Base-by-base conservation (phyloP, 1,140 invertebrate species). In the Contarinia nasturtii region DNA sequence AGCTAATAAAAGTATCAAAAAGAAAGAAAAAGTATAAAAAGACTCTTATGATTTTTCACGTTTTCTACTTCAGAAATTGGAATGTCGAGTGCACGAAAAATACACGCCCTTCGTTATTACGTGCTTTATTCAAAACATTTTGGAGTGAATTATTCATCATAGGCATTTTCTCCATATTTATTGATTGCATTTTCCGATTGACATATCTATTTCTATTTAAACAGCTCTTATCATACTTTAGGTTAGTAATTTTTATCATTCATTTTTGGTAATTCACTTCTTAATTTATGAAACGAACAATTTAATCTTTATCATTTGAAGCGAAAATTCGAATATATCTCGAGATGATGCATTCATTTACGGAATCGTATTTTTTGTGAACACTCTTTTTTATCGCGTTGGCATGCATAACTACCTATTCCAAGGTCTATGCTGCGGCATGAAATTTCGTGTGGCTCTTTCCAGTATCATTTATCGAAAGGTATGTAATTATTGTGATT, bases 381-480 rank as follows among this genome's bases (percentile, higher is more conserved):
- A 71, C 1, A 71, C 63, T 36, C 61, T 59, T 7, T 36, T 68
- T 1, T 66, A 59, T 48, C 67, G 67, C 2, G 52, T 76, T 12
- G 55, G 65, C 0, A 63, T 69, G 22, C 75, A 76, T 53, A 73
- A 75, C 50, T 63, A 69, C n/a, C 65, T 73, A 44, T 68, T 75
- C 47, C 57, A 58, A 21, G 69, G 70, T 22, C 74, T 73, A 51
- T 70, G 75, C 52, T 62, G 71, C 38, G 75, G 75, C 2, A 74
- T 76, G 59, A 68, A 67, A 57, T 67, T 75, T 8, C 61, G 75
- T 46, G 66, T 76, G 5, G 73, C 73, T 0, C 62, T 69, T 15
- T 78, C 74, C 49, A 74, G 74, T 2, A 52, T 78, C n/a, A 67
- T 78, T 15, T 78, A 77, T 50, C 60, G 74, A 58, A 78, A 77